Conservation (phyloP, 2,113 vertebrate species). For the Serinus canaria region DNA sequence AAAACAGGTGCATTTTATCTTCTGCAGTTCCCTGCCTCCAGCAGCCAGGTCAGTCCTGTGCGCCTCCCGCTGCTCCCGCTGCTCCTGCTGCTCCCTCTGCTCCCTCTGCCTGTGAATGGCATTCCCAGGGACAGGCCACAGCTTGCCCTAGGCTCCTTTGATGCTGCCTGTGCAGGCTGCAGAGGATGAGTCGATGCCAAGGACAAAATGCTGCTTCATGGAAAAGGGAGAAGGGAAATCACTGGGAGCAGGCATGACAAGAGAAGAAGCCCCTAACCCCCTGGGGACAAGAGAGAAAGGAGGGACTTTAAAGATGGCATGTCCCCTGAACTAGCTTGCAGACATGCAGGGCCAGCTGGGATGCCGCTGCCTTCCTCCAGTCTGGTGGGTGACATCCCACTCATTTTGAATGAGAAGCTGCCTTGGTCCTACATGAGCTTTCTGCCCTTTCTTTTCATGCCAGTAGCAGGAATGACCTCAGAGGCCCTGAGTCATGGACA, state of each 20-base stretch:
- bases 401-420: not conserved
- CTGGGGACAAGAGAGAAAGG: not conserved
- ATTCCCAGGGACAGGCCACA: not conserved
- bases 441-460: not conserved
- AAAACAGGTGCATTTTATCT: conserved; percentile 56
- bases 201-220: not conserved
- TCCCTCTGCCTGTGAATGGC: not conserved
- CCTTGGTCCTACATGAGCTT: not conserved
- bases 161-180: not conserved
- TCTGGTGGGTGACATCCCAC: not conserved
- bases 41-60: not conserved
- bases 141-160: not conserved
- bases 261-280: not conserved
- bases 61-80: not conserved
- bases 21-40: not conserved
- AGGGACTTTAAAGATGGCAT: not conserved
- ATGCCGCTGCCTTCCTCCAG: not conserved
- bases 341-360: rapidly evolving
- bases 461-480: not conserved
- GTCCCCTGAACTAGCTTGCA: not conserved
- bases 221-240: not conserved
- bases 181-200: not conserved
- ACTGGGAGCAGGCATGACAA: not conserved
- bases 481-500: not conserved
- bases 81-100: not conserved